Evolutionary conservation across 2,888 invertebrate species (phyloP).

Genomic region (Thereva unica): DNA sequence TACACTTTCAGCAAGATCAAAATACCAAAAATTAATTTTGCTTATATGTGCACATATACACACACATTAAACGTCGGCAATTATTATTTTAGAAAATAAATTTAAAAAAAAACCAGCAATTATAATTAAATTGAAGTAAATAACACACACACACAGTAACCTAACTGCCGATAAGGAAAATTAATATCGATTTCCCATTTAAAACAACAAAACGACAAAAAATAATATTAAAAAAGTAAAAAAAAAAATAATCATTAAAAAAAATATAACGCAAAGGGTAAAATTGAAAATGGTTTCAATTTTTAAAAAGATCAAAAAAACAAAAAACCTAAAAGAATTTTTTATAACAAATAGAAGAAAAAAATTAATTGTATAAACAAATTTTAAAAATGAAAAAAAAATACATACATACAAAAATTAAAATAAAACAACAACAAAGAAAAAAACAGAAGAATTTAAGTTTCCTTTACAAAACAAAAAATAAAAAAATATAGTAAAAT

Average conservation of each 20-base stretch:
- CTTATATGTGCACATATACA: no score
- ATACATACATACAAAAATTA: slow-evolving; percentile 22
- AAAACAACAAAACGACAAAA: neutral
- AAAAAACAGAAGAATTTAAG: neutral
- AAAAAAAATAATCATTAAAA: slow-evolving; percentile 29
- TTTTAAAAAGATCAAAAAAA: slow-evolving; percentile 33
- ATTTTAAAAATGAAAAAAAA: slow-evolving; percentile 27
- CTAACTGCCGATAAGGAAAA: no score
- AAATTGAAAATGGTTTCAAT: slow-evolving; percentile 42
- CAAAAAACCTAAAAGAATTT: slow-evolving; percentile 27
- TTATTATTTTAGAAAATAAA: no score
- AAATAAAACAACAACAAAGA: slow-evolving; percentile 19
- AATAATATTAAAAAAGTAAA: slow-evolving; percentile 34
- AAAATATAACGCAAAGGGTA: slow-evolving; percentile 38
- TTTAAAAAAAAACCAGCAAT: no score
- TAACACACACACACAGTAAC: no score
- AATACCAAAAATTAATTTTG: no score
- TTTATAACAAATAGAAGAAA: slow-evolving; percentile 4
- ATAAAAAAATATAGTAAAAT: slow-evolving; percentile 14
- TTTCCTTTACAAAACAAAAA: neutral
- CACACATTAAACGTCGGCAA: no score
- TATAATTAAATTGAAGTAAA: no score
- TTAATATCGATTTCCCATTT: no score
- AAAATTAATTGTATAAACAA: slow-evolving; percentile 25
- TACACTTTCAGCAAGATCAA: no score